Base-by-base conservation (phyloP, 1,140 invertebrate genomes). In the Drosophila neocordata region DNA sequence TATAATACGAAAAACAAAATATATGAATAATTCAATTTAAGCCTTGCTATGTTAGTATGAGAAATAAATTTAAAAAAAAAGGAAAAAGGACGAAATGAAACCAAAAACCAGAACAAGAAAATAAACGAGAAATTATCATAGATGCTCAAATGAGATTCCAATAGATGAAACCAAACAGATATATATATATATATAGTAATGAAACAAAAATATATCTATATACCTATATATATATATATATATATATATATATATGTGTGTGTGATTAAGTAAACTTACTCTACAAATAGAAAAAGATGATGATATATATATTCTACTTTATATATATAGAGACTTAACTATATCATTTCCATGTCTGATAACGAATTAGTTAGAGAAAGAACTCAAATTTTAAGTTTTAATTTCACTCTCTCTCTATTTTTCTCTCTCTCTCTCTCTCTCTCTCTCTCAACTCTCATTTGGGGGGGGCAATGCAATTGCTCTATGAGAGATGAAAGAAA, bases 391-490 rank as follows among this genome's bases (percentile, higher is more conserved):
- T 53, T 70, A 55, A 66, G 63, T 57, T 58, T 60, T 18, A 1
- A 22, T 35, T 69, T 63, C 52, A 59, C 35, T 15, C 44, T 64
- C 65, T 87, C 6, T 8, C 41, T 15, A 31, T 38, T 55, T 59
- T 37, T 63, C 35, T 15, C 41, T 60, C 48, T 69, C 75, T 69
- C 38, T 22, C 55, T 51, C 52, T 65, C 68, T 75, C 27, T 69
- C 31, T 64, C 65, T 85, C 38, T 18, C 38, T 38, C 13, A 1
- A 13, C 1, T 13, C 6, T 18, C 6, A 44, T 18, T 44, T 63
- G 27, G 52, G 53, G 52, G 53, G 53, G 67, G 73, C 81, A 85
- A 84, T 89, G 55, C 57, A 89, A 89, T 89, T 89, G 87, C 73
- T 76, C 63, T 15, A 8, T 18, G 18, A 8, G 6, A 1, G 7